These are phyloP conservation scores for Rapana venosa DNA, from an alignment of 2,888 invertebrate species.

Conservation along the genomic window DNA sequence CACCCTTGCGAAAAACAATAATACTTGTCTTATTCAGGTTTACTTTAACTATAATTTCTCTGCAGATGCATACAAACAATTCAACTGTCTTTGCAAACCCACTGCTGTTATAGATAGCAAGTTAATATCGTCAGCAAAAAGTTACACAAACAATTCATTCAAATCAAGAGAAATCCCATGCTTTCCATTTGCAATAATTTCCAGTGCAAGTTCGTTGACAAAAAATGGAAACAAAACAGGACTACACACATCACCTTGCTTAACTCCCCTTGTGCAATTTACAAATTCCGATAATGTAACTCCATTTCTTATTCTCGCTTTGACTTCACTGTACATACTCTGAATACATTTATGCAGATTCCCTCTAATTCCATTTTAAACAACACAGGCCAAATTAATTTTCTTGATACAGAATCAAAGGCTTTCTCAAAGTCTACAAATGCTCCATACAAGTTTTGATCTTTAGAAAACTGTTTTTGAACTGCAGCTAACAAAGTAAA, in stretches of 20 bases:
- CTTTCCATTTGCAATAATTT: neutral
- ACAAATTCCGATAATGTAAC: neutral
- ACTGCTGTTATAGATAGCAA: neutral
- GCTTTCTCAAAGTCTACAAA: neutral
- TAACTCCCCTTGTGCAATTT: neutral
- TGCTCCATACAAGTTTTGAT: neutral
- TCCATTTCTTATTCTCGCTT: neutral
- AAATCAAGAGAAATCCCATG: neutral
- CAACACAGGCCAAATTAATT: neutral
- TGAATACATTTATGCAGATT: neutral
- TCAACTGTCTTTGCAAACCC: neutral
- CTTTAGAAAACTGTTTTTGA: neutral
- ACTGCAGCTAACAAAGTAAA: no score
- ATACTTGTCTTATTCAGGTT: neutral
- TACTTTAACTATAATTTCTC: neutral
- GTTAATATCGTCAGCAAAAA: neutral
- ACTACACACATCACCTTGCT: neutral
- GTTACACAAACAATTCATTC: neutral
- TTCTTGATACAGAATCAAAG: neutral
- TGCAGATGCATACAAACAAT: neutral
- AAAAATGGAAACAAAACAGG: neutral
- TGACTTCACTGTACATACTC: neutral
- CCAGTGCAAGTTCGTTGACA: neutral
- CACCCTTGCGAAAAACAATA: neutral
- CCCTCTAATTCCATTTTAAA: neutral